Evolutionary conservation across 1,140 invertebrate genomes (phyloP), one percentile per base, ranked within the genome.

Genomic region (Drosophila trapezifrons): DNA sequence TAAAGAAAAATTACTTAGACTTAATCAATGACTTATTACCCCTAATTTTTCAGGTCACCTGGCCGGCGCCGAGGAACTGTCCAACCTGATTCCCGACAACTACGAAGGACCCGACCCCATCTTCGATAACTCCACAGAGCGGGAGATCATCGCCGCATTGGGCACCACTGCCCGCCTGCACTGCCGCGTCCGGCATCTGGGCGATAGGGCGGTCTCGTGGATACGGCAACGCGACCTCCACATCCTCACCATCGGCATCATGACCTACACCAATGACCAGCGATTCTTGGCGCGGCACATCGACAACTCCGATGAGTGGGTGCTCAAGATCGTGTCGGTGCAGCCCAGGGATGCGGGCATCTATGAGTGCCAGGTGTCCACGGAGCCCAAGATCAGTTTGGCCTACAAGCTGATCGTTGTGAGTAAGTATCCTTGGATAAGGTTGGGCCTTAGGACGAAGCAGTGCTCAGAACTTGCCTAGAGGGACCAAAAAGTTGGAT

Each of bases 291-390:
- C 96, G 3, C 93, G 97, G 1, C 97, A 97, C 91, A 95, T 95
- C 12, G 96, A 97, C 82, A 96, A 95, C 43, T 96, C 96, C 3
- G 96, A 97, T 84, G 96, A 97, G 90, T 98, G 97, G 97, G 96
- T 96, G 25, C 92, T 98, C 45, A 95, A 96, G 82, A 95, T 97
- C 37, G 95, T 95, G 17, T 96, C 96, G 15, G 95, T 96, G 13
- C 96, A 97, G 86, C 94, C 95, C 0, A 93, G 96, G 18, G 97
- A 97, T 92, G 94, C 93, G 4, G 94, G 94, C 40, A 94, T 94
- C 3, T 97, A 97, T 82, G 96, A 97, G 89, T 97, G 96, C 91
- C 96, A 97, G 93, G 96, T 97, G 10, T 97, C 96, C 72, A 97
- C 96, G 0, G 96, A 97, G 90, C 96, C 96, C 10, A 97, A 97